Conservation (phyloP, 2,888 invertebrate species). For the Ornithoptera priamus region DNA sequence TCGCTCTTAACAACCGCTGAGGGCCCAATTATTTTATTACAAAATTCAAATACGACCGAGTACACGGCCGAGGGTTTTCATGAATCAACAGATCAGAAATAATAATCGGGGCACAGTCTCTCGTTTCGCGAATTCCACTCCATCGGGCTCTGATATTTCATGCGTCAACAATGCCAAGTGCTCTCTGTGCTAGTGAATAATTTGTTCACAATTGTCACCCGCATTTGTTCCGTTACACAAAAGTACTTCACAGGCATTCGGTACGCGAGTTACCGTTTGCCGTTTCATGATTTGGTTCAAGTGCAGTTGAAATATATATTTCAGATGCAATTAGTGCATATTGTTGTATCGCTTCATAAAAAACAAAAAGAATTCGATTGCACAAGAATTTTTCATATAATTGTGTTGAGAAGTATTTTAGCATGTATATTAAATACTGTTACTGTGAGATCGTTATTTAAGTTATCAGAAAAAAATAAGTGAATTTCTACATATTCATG, state of each 20-base stretch:
- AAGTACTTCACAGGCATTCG: conserved; percentile 3
- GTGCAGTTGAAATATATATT: background rate
- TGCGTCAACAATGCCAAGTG: conserved; percentile 67
- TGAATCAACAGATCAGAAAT: conserved; percentile 34
- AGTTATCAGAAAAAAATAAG: no score
- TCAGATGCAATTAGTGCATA: background rate
- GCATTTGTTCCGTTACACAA: conserved; percentile 28
- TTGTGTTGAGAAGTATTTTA: no score
- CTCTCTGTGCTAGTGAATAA: conserved; percentile 64
- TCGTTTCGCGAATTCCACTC: conserved; percentile 44
- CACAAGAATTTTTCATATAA: no score
- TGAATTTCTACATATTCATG: no score
- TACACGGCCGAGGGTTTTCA: background rate
- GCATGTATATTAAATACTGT: no score
- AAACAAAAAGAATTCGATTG: background rate
- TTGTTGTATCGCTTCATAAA: background rate
- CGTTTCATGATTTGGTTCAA: conserved; percentile 1
- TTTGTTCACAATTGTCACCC: conserved; percentile 64
- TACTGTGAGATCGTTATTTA: no score
- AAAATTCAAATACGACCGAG: conserved; percentile 1
- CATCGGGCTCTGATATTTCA: conserved; percentile 56
- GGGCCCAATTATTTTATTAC: conserved; percentile 16
- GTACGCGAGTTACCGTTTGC: background rate
- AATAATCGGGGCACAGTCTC: conserved; percentile 55
- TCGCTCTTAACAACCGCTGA: background rate